Base-by-base conservation (phyloP, 2,888 invertebrate genomes). In the Merodon equestris region DNA sequence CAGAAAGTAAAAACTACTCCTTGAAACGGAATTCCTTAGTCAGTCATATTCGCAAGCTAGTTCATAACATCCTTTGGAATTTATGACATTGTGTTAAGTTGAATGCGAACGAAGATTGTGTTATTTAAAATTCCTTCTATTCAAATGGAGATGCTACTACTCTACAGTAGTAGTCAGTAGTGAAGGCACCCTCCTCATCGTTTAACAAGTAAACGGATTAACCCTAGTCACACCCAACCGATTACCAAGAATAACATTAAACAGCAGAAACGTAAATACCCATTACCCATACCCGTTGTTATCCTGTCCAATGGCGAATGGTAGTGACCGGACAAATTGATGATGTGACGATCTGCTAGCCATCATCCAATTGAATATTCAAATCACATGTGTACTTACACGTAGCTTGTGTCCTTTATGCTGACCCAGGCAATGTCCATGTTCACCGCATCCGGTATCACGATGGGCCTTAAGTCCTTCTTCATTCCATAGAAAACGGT, bases 341-440 rank as follows among this genome's bases (percentile, higher is more conserved):
- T 74, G 79, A 79, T 74, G 79, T 64, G 73, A 66, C 58, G 76
- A 66, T 71, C 71, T 54, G 64, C 19, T 54, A 58, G 60, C 48
- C 61, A 68, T 68, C 53, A 58, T 40, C 57, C 72, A 61, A 72
- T 77, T 73, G 77, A 77, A 72, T 77, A 77, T 77, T 77, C 77
- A 77, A 77, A 77, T 77, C 77, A 72, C 77, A 77, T 67, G 53
- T 48, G 50, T 64, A 51, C 27, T 40, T 27, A 27, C 7, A 2
- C n/a, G n/a, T n/a, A n/a, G n/a, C 27, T 27, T 27, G 27, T 27
- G 3, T 58, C 66, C 47, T 67, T 77, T 61, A 48, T 73, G 77
- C 77, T 72, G 77, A 72, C 60, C 57, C 54, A 48, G 53, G 57
- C 19, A 27, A 67, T 27, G 36, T 38, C 27, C 14, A 36, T 13